A percentile compares a stretch with the other conserved stretches of the same genome.
Conservation (phyloP, 2,797 vertebrate species). For the Crax fasciolata region DNA sequence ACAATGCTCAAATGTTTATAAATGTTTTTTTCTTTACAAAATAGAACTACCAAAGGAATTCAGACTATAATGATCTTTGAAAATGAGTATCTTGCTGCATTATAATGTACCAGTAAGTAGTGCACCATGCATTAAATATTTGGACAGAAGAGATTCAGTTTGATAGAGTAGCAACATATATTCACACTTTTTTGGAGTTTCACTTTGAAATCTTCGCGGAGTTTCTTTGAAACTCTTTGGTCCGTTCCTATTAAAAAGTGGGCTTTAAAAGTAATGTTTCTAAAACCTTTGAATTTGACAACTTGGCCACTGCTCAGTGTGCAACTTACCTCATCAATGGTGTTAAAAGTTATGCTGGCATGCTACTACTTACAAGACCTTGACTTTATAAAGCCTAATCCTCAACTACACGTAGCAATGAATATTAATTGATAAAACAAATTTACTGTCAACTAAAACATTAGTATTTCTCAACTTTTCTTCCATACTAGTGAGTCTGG, state of each 20-base stretch:
- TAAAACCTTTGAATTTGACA: slow-evolving; percentile 77
- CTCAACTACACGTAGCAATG: slow-evolving; percentile 62
- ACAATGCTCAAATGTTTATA: slow-evolving; percentile 88
- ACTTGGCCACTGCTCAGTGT: slow-evolving; percentile 55
- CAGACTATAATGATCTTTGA: slow-evolving; percentile 74
- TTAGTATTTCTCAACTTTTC: slow-evolving; percentile 72
- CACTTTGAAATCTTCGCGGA: slow-evolving; percentile 80
- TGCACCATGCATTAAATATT: slow-evolving; percentile 76
- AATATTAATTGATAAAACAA: slow-evolving; percentile 68
- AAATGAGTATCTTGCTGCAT: slow-evolving; percentile 71
- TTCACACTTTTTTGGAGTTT: slow-evolving; percentile 74
- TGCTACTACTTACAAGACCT: slow-evolving; percentile 78
- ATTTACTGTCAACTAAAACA: slow-evolving; percentile 76
- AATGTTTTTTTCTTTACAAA: slow-evolving; percentile 75
- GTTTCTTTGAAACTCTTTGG: slow-evolving; percentile 92
- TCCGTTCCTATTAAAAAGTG: slow-evolving; percentile 86
- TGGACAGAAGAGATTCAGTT: slow-evolving; percentile 73
- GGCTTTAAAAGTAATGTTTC: slow-evolving; percentile 70
- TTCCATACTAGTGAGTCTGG: slow-evolving; percentile 60
- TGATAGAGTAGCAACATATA: slow-evolving; percentile 70
- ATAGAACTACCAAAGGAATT: slow-evolving; percentile 74
- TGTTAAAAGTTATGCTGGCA: slow-evolving; percentile 71
- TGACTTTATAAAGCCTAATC: slow-evolving; percentile 55
- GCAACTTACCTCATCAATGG: slow-evolving; percentile 60
- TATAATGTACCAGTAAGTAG: slow-evolving; percentile 75